A percentile compares a stretch with the other conserved stretches of the same genome.
phyloP scores from a whole-genome alignment of 2,888 invertebrate genomes.

The Lutraria lutraria region DNA sequence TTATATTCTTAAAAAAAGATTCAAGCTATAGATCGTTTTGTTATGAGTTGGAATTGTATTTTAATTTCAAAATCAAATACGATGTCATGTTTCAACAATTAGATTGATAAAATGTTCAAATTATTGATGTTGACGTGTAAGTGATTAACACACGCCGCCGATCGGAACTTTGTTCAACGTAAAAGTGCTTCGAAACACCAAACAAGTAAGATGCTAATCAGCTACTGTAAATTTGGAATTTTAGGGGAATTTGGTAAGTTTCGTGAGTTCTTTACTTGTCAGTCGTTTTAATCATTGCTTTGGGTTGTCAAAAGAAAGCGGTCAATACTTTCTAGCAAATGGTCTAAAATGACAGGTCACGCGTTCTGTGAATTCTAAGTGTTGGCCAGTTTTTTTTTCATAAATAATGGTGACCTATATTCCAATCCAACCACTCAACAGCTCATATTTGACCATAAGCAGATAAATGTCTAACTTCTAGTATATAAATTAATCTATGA shows the following conservation, averaged over 20 bases:
- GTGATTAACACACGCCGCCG: neutral
- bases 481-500: neutral
- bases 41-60: neutral
- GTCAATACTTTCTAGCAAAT: too few relatives aligned
- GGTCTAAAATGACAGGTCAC: too few relatives aligned
- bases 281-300: too few relatives aligned
- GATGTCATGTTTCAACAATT: too few relatives aligned
- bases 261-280: neutral
- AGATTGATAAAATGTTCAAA: neutral
- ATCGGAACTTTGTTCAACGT: neutral
- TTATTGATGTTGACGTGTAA: neutral
- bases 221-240: neutral
- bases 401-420: slow-evolving; percentile 10
- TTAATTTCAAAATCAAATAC: too few relatives aligned
- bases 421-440: neutral
- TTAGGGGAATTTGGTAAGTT: neutral
- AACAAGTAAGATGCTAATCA: neutral
- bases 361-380: too few relatives aligned
- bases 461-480: too few relatives aligned
- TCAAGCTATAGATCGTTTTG: neutral
- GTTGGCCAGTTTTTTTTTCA: neutral
- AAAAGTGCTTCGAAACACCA: neutral
- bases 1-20: neutral
- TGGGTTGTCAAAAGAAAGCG: too few relatives aligned
- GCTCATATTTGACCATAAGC: too few relatives aligned